Percentiles rank a stretch among this genome's conserved stretches.
Evolutionary conservation across 2,797 vertebrate genomes (phyloP).

Genomic region (Buphagus erythrorhynchus): DNA sequence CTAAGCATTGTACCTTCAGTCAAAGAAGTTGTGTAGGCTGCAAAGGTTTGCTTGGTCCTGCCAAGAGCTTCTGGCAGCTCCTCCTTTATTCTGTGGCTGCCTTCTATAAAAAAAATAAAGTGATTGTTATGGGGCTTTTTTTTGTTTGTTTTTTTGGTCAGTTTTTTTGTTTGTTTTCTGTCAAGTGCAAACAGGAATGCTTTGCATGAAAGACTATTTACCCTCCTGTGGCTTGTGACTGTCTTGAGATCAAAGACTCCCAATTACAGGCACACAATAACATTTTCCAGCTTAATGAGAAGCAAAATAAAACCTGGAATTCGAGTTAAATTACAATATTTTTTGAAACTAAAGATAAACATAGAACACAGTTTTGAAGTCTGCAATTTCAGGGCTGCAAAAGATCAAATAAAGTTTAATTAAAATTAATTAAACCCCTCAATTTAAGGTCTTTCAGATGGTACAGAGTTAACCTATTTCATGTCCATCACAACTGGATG

Average conservation of each 20-base stretch:
- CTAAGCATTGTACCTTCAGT: neutral
- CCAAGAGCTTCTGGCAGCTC: neutral
- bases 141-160: neutral
- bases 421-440: neutral
- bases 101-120: neutral
- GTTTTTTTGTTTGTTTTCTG: no score
- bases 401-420: neutral
- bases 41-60: neutral
- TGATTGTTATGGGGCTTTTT: neutral
- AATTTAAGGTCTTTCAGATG: neutral
- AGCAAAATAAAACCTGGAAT: neutral
- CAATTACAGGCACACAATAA: neutral
- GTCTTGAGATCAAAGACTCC: neutral
- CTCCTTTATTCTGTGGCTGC: neutral
- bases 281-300: neutral
- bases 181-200: neutral
- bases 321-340: neutral
- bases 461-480: neutral
- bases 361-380: neutral
- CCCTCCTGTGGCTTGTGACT: neutral
- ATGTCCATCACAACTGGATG: neutral
- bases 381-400: neutral
- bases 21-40: neutral
- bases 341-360: neutral
- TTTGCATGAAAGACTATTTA: neutral